Evolutionary conservation across 2,797 vertebrate species (phyloP), one percentile per base, ranked within the genome.

Genomic region (Neostethus bicornis): DNA sequence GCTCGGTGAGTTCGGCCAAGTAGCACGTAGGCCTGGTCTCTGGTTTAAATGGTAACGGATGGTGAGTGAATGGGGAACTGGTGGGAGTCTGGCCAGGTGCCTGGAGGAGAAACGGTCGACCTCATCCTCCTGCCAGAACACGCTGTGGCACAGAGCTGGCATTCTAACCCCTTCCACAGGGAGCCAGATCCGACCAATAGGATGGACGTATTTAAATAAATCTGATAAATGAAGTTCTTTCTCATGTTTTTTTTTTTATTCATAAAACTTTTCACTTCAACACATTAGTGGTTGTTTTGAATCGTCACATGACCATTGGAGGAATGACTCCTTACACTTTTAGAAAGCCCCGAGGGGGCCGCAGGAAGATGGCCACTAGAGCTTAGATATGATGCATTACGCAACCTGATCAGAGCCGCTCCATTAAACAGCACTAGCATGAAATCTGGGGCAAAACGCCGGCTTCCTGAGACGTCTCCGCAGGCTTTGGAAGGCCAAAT

Each of bases 361-460:
- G 38, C 31, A 20, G 61, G 67, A 69, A 64, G 70, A 73, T 59
- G 61, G 66, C 67, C 73, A 66, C 73, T 62, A 70, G 76, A 69
- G 66, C 69, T 74, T 75, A 79, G 80, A 82, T 83, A 67, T 25
- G 57, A 38, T 45, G 79, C 74, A 61, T 90, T 87, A 89, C 66
- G 81, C 80, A 88, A 89, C 58, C 59, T 7, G 66, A 84, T 81
- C 69, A 45, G 61, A 61, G 53, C 74, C 79, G 85, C 81, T 79
- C 83, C 81, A 87, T 85, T 86, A 87, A 86, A 66, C 76, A 69
- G 80, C 73, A 80, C 79, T 70, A 77, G 84, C 77, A 56, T 88
- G 73, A 87, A 90, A 90, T 88, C 67, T 86, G 73, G 86, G 81
- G 75, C 84, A 84, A 73, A 70, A 63, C 8, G 69, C 70, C 72